Percentiles rank a stretch among this genome's conserved stretches.
Conservation (phyloP, 2,113 vertebrate genomes). For the Phoxinus phoxinus region DNA sequence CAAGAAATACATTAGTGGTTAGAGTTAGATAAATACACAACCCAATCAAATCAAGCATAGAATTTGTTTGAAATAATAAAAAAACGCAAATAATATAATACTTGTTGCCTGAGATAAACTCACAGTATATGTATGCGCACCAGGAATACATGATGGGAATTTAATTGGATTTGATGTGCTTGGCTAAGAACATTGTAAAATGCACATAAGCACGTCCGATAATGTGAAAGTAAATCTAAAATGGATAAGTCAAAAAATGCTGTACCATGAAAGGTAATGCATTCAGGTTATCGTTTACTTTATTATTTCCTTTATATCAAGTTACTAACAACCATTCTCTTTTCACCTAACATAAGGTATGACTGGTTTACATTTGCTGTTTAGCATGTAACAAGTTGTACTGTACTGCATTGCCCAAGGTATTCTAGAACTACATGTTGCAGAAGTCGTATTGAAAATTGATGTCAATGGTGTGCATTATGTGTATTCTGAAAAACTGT, state of each 20-base stretch:
- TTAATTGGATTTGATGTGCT: not conserved
- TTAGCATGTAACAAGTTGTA: constrained; percentile 47
- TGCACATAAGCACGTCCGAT: not conserved
- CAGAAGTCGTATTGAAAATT: constrained; percentile 53
- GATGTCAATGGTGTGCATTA: constrained; percentile 45
- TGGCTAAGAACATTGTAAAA: not conserved
- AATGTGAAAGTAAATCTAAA: constrained; percentile 1
- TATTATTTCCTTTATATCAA: not conserved
- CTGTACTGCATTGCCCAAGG: constrained; percentile 36
- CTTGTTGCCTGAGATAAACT: not conserved
- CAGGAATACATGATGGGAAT: not conserved
- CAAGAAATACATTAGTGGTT: not conserved
- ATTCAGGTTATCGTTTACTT: constrained; percentile 26
- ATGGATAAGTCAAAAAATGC: not conserved
- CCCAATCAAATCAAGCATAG: not conserved
- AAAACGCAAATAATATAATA: not conserved
- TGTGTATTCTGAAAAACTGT: constrained; percentile 56
- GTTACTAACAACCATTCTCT: constrained; percentile 17
- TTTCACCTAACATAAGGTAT: constrained; percentile 18
- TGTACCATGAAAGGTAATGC: constrained; percentile 19
- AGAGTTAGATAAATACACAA: not conserved
- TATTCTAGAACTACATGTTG: constrained; percentile 41
- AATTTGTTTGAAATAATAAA: not conserved
- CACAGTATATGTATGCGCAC: not conserved
- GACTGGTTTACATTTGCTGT: constrained; percentile 38